Evolutionary conservation across 2,113 vertebrate species (phyloP).

Genomic region (Odobenus rosmarus): DNA sequence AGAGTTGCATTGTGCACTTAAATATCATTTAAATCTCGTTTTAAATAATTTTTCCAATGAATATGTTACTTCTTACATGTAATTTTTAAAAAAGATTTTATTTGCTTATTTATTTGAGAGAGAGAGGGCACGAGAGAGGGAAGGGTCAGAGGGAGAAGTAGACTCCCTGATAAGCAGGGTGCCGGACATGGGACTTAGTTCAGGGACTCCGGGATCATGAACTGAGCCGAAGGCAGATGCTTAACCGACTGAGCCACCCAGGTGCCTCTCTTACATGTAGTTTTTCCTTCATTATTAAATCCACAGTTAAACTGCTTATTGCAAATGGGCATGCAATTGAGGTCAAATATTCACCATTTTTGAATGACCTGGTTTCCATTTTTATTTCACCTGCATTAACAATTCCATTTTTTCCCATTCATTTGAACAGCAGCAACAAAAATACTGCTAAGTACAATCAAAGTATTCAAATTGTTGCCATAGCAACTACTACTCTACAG

Average conservation of each 20-base stretch:
- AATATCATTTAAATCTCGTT: background rate
- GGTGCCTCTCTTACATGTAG: background rate
- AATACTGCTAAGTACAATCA: background rate
- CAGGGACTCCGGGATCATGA: background rate
- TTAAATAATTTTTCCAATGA: background rate
- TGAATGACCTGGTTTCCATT: background rate
- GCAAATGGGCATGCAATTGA: background rate
- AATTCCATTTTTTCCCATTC: background rate
- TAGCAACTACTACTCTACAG: background rate
- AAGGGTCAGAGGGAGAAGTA: background rate
- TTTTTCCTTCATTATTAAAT: background rate
- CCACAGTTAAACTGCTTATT: background rate
- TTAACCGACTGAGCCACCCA: background rate
- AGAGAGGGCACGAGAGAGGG: background rate
- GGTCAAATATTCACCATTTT: background rate
- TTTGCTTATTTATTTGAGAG: background rate
- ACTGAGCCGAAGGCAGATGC: background rate
- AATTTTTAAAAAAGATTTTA: background rate
- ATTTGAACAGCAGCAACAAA: constrained; percentile 16
- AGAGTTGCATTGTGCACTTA: background rate
- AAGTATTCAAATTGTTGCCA: background rate
- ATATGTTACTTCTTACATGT: background rate
- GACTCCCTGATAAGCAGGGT: background rate
- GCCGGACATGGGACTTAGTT: background rate
- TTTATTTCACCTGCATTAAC: constrained; percentile 21